Evolutionary conservation across 2,797 vertebrate genomes (phyloP).

Genomic region (Eurystomus glaucurus): DNA sequence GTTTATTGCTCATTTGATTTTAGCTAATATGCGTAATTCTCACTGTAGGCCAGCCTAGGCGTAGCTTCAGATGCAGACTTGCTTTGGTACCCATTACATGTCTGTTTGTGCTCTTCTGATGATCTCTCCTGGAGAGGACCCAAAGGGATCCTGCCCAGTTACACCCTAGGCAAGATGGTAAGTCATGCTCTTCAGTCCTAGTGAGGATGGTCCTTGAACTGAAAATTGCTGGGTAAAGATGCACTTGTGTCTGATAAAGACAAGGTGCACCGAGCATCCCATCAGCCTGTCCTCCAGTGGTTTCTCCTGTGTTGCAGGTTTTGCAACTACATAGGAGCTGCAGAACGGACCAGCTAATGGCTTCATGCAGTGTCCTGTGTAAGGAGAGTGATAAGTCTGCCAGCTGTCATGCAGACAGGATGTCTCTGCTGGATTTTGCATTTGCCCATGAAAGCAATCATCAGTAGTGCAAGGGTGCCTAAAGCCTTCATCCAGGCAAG

Average conservation of each 20-base stretch:
- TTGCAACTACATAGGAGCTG: background rate
- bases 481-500: background rate
- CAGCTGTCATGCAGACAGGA: background rate
- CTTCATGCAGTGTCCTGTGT: background rate
- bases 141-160: background rate
- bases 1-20: background rate
- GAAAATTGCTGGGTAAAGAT: background rate
- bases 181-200: background rate
- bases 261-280: accelerated
- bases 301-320: background rate
- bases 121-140: background rate
- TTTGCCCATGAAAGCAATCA: background rate
- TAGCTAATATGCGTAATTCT: slow-evolving; percentile 16
- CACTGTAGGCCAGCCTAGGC: background rate
- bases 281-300: background rate
- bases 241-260: background rate
- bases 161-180: background rate
- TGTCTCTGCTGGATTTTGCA: background rate
- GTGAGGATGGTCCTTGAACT: background rate
- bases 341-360: background rate
- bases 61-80: slow-evolving; percentile 1
- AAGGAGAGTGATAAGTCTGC: background rate
- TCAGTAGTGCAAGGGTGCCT: background rate
- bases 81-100: background rate
- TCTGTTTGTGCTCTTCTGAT: slow-evolving; percentile 9